These are phyloP conservation scores for Leptonema lineaticorne DNA, from an alignment of 1,140 invertebrate species.

Conservation along the genomic window DNA sequence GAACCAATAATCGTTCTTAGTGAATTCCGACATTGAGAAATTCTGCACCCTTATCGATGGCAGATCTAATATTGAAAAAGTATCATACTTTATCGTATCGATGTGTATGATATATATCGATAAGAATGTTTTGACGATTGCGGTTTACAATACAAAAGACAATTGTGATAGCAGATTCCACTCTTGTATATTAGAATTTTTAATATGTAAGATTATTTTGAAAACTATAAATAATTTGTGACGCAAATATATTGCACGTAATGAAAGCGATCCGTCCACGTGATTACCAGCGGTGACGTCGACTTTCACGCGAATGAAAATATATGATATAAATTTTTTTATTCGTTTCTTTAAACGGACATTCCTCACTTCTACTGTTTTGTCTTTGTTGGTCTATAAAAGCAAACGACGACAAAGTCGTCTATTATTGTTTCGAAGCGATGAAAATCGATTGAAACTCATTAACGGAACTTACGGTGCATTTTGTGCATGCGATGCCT, in stretches of 20 bases:
- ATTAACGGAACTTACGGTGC: background rate
- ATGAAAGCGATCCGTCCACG: background rate
- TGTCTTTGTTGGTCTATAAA: too few relatives aligned
- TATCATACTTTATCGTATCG: background rate
- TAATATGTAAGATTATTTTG: too few relatives aligned
- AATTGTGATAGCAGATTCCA: too few relatives aligned
- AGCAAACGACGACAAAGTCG: too few relatives aligned
- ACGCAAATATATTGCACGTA: background rate
- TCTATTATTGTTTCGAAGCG: too few relatives aligned
- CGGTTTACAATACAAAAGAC: background rate
- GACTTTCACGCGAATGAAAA: conserved; percentile 5
- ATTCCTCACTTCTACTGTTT: background rate
- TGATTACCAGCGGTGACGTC: conserved; percentile 7
- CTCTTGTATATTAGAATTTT: background rate
- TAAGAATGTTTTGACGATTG: background rate
- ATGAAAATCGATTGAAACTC: background rate
- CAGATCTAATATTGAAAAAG: conserved; percentile 1
- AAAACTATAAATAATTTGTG: background rate
- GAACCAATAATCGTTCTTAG: conserved; percentile 4
- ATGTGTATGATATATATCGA: background rate
- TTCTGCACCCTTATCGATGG: background rate
- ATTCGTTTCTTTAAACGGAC: background rate
- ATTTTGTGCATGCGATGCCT: conserved; percentile 7
- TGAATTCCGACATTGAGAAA: conserved; percentile 5
- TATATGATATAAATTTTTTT: background rate